phyloP scores from a whole-genome alignment of 23 tunicate genomes.

The Styela clava region DNA sequence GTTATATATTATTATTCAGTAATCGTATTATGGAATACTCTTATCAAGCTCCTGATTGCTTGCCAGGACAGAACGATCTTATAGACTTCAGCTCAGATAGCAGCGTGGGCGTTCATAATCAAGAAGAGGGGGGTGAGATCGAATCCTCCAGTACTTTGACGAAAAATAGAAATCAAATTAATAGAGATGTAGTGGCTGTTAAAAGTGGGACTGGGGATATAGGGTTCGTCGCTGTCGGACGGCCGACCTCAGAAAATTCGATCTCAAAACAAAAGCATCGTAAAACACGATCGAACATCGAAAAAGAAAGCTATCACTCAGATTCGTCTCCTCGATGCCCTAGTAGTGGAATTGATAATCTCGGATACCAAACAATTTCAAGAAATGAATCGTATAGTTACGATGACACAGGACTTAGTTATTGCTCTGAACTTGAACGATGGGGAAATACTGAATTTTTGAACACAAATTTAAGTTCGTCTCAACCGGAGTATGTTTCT shows the following conservation, averaged over 20 bases:
- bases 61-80: background rate
- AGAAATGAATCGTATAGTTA: constrained; percentile 11
- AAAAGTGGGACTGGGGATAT: constrained; percentile 42
- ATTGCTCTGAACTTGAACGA: constrained; percentile 1
- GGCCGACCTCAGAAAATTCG: constrained; percentile 8
- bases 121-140: background rate
- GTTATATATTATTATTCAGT: no score
- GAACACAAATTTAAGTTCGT: background rate
- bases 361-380: constrained; percentile 21
- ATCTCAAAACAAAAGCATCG: background rate
- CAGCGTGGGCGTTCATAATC: background rate
- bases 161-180: constrained; percentile 20
- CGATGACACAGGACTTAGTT: constrained; percentile 25
- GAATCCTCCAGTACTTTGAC: background rate
- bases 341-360: constrained; percentile 19
- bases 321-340: background rate
- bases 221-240: constrained; percentile 71
- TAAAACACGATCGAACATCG: background rate
- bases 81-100: constrained; percentile 12
- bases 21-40: background rate
- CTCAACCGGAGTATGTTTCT: constrained; percentile 1
- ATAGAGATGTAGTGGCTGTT: constrained; percentile 60
- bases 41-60: background rate
- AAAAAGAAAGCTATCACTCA: background rate
- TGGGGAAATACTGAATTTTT: background rate